These are phyloP conservation scores for Drosophila pegasa DNA, from an alignment of 2,888 invertebrate species.

Conservation along the genomic window DNA sequence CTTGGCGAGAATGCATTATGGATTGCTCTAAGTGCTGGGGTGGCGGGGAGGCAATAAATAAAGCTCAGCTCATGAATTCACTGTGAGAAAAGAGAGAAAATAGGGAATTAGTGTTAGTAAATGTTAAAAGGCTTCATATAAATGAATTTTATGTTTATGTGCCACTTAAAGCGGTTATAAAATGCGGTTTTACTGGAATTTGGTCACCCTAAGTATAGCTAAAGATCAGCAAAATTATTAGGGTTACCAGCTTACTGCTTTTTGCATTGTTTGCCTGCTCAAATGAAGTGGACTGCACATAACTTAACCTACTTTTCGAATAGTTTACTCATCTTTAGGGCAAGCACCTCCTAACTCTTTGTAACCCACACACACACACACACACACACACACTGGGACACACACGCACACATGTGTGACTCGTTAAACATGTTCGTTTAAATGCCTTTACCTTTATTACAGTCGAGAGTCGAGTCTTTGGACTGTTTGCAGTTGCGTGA, in stretches of 20 bases:
- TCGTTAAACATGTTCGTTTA: constrained; percentile 31
- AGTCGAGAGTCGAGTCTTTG: constrained; percentile 21
- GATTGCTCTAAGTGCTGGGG: neutral
- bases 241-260: neutral
- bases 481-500: constrained; percentile 37
- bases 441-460: constrained; percentile 16
- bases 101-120: constrained; percentile 3
- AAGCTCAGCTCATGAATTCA: neutral
- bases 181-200: too few species aligned
- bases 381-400: neutral
- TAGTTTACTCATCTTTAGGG: constrained; percentile 1
- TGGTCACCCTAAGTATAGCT: neutral
- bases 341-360: constrained; percentile 7
- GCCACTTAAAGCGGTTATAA: too few species aligned
- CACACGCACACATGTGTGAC: constrained; percentile 1
- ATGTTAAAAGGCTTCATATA: neutral
- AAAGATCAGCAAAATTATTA: neutral
- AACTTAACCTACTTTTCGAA: constrained; percentile 4
- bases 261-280: neutral
- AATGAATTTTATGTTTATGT: neutral
- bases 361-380: neutral
- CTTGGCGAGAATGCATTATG: constrained; percentile 8
- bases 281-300: neutral
- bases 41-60: neutral
- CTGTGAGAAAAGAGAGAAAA: neutral